Evolutionary conservation across 2,888 invertebrate species (phyloP), one percentile per base, ranked within the genome.

Genomic region (Phyllotreta striolata): DNA sequence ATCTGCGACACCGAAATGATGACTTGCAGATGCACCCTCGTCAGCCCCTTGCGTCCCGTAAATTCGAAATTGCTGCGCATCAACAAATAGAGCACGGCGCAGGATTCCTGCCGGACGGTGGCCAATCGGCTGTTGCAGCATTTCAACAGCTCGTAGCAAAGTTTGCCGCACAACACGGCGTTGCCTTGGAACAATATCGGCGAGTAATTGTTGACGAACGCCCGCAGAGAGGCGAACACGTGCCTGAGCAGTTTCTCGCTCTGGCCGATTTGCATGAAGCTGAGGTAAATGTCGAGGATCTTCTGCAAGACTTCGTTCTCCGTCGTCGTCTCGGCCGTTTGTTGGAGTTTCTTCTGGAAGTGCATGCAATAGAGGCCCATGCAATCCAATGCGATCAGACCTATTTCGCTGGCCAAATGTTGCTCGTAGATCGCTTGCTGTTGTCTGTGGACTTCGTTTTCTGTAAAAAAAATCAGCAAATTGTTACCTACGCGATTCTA

Each of bases 31-130:
- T 96, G 96, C 0, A 96, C 95, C 68, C 96, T 84, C 0, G 94
- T 96, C 67, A 96, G 85, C 63, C 91, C 92, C 71, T 92, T 92
- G 41, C 91, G 87, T 57, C 89, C 87, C 51, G 91, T 92, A 78
- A 93, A 94, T 78, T 96, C 95, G 83, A 93, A 97, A 84, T 96
- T 96, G 77, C 93, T 93, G 70, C 96, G 86, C 96, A 97, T 96
- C 38, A 97, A 85, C 55, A 96, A 84, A 82, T 96, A 97, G 1
- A 97, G 84, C 34, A 96, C 89, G 49, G 95, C 95, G 74, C 95
- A 95, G 0, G 96, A 93, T 79, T 96, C 96, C 74, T 94, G 92
- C 13, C 96, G 86, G 57, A 95, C 89, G 64, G 90, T 89, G 44
- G 91, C 89, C 69, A 96, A 85, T 67, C 94, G 89, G 74, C 94